These are phyloP conservation scores for Equus quagga DNA, from an alignment of 2,113 vertebrate genomes.

Conservation along the genomic window DNA sequence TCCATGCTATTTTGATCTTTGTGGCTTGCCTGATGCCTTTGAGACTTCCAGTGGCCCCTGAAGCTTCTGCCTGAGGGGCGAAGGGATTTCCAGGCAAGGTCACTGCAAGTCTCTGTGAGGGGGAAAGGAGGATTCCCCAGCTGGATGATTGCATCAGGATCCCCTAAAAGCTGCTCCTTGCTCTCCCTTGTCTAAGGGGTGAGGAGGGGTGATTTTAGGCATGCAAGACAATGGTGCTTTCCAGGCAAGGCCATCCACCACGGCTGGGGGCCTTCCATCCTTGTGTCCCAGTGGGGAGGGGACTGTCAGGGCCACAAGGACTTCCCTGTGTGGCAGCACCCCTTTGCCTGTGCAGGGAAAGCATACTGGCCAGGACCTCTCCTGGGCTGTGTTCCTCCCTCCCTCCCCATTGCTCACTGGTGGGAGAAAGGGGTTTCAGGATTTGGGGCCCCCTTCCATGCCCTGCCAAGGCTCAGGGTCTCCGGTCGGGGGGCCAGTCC, in stretches of 20 bases:
- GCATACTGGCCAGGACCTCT: neutral
- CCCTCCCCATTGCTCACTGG: neutral
- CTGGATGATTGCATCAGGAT: neutral
- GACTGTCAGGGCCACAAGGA: accelerated
- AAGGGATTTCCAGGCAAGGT: neutral
- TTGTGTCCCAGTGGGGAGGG: neutral
- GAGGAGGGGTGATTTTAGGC: neutral
- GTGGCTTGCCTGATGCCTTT: neutral
- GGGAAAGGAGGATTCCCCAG: neutral
- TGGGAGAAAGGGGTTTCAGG: neutral
- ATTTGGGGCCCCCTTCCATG: neutral
- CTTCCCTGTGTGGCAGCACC: neutral
- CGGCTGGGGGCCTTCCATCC: too few relatives aligned
- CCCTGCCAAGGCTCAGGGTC: accelerated
- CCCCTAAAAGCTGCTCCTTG: neutral
- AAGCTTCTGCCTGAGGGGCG: too few relatives aligned
- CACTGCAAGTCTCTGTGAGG: neutral
- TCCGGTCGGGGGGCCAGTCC: neutral
- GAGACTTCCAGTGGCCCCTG: too few relatives aligned
- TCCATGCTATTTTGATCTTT: accelerated
- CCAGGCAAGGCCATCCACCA: too few relatives aligned
- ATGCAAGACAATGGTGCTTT: neutral
- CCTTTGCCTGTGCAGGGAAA: neutral
- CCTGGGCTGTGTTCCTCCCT: neutral
- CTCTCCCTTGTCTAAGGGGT: neutral